Evolutionary conservation across 2,888 invertebrate genomes (phyloP), one percentile per base, ranked within the genome.

Genomic region (Stegana nigrithorax): DNA sequence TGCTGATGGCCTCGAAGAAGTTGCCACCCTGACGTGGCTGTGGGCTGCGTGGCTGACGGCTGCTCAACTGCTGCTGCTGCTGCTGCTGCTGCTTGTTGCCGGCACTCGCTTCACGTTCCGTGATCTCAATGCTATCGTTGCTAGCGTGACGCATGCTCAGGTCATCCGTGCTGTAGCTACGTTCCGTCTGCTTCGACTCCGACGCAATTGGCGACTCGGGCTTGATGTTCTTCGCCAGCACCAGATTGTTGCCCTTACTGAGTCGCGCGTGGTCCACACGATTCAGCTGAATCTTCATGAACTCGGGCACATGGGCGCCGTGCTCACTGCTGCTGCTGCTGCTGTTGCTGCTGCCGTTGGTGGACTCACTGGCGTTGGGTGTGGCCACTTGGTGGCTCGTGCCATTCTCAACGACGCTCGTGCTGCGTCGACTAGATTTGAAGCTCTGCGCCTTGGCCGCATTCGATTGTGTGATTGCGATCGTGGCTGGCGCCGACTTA

Each of bases 251-350:
- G 8, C 88, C 79, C 42, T 80, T 78, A 10, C 67, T 72, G 0
- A 90, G 88, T 1, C 87, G 86, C 71, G 89, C 89, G 8, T 87
- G 86, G 73, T 92, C 92, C 5, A 92, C 90, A 80, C 90, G 90
- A 78, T 92, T 91, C 50, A 92, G 77, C 81, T 92, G 91, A 62
- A 91, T 90, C 75, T 90, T 90, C 66, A 92, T 84, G 79, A 92
- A 91, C 81, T 92, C 91, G 0, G 92, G 91, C 12, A 91, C 86
- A 45, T 85, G 44, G 1, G 55, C 21, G 8, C 17, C 58, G 10
- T 10, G n/a, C 63, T 12, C 25, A 5, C 23, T n/a, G 17, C 23
- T 25, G 12, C 56, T 62, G 25, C 50, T 53, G 29, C 59, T 51
- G n/a, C 26, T 14, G n/a, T n/a, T n/a, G 45, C 39, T 36, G 47